Conservation (phyloP, 2,113 vertebrate genomes). For the Edolisoma coerulescens region DNA sequence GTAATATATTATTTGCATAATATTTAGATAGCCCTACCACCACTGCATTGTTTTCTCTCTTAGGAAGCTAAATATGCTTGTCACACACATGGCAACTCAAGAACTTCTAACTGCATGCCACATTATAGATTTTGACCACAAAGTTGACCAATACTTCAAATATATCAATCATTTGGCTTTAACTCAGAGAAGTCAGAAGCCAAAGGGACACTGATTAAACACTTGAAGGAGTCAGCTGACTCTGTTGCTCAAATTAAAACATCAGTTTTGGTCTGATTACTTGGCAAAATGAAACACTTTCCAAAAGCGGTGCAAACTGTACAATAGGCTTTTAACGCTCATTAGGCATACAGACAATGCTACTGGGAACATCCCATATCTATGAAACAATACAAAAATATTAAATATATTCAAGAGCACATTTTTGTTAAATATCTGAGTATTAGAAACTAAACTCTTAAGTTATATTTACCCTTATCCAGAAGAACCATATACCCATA, state of each 20-base stretch:
- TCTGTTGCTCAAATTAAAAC: neutral
- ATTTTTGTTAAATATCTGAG: neutral
- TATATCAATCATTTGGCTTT: neutral
- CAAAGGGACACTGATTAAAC: neutral
- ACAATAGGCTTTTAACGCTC: neutral
- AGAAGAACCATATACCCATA: slow-evolving; percentile 99
- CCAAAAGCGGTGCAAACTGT: neutral
- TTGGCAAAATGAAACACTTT: neutral
- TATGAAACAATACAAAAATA: neutral
- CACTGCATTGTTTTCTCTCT: neutral
- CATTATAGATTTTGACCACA: neutral
- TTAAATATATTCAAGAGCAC: neutral
- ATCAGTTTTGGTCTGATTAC: neutral
- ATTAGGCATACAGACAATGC: neutral
- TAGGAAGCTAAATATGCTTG: neutral
- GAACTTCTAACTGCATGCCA: neutral
- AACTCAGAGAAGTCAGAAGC: neutral
- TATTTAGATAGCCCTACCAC: neutral
- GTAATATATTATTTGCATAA: neutral
- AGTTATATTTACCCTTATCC: slow-evolving; percentile 85
- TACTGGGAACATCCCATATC: neutral
- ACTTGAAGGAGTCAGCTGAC: neutral
- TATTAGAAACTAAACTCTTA: neutral
- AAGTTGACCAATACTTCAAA: neutral
- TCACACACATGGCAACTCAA: neutral